Evolutionary conservation across 2,797 vertebrate species (phyloP), one percentile per base, ranked within the genome.

Genomic region (Pelodytes ibericus): DNA sequence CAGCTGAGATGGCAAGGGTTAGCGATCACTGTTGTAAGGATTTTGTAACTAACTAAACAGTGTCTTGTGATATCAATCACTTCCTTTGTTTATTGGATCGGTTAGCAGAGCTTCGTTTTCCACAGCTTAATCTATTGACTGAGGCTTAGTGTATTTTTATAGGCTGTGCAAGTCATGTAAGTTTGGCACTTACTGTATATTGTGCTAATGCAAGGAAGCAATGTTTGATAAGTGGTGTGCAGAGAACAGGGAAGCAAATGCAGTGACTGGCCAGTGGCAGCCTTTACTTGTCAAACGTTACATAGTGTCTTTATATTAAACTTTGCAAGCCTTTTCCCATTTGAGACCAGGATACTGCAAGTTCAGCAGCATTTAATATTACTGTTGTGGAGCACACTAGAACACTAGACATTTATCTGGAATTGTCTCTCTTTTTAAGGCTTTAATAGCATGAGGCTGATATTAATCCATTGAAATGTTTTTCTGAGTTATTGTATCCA

Each of bases 301-400:
- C 75, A 79, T 80, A 86, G 82, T 80, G 69, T 79, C 71, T 81
- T 81, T 81, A 79, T 80, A 86, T 85, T 67, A 83, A 72, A 91
- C 85, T 92, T 90, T 87, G 81, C 69, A 84, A 81, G 30, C 47
- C 18, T 68, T 77, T 75, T 87, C 83, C 49, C 75, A 81, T 84
- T 74, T 80, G 81, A 86, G 84, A 86, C 77, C 81, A 81, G 44
- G 51, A 68, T 79, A 70, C 66, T 71, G 31, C 3, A 0, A 82
- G 81, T 71, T 77, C 0, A 41, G 82, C 25, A 80, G 71, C 44
- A 69, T 69, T 15, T 56, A 33, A 56, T 56, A 69, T 69, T 30
- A 61, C n/a, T 58, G 63, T 31, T 51, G 13, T 44, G 16, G 20
- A 53, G 49, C n/a, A 53, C 49, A 22, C 16, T 18, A 30, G 25